Base-by-base conservation (phyloP, 1,140 invertebrate species). In the Apocrypta bakeri region DNA sequence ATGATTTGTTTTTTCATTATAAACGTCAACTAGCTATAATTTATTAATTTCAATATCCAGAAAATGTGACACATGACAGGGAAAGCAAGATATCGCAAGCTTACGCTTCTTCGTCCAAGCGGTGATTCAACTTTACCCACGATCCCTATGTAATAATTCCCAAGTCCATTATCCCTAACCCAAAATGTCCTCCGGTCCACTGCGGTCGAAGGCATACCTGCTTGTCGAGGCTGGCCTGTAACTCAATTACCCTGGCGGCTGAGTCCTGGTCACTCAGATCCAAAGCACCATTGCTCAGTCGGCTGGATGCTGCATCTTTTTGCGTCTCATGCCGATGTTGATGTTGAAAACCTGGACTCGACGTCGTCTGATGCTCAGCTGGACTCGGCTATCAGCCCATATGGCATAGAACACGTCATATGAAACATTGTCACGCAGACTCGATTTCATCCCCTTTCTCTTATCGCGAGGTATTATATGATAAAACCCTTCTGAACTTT, bases 221-320 rank as follows among this genome's bases (percentile, higher is more conserved):
- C 92, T 98, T 98, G 89, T 98, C 97, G 88, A 98, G 94, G 85
- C 96, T 96, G 88, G 96, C 94, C 94, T 98, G 97, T 85, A 98
- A 94, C 91, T 98, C 97, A 88, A 95, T 93, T 83, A 96, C 94
- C 89, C 95, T 93, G 75, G 94, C 93, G 80, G 95, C 93, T 80
- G 93, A 93, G 84, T 95, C 94, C 84, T 93, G 93, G 85, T 95
- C 94, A 85, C 92, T 91, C 56, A 93, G 93, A 85, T 95, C 94
- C 90, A 82, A 93, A 93, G 88, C 94, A 85, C 90, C 94, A 90
- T 94, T 95, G 93, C 89, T 92, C 87, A 91, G 85, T 82, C 90
- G 89, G 89, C 82, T 88, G 69, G 33, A 72, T 7, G 33, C 12
- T 21, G 69, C 11, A 29, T 68, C 48, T n/a, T 21, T 56, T n/a